These are phyloP conservation scores for Vanessa cardui DNA, from an alignment of 2,888 invertebrate genomes.

Conservation along the genomic window DNA sequence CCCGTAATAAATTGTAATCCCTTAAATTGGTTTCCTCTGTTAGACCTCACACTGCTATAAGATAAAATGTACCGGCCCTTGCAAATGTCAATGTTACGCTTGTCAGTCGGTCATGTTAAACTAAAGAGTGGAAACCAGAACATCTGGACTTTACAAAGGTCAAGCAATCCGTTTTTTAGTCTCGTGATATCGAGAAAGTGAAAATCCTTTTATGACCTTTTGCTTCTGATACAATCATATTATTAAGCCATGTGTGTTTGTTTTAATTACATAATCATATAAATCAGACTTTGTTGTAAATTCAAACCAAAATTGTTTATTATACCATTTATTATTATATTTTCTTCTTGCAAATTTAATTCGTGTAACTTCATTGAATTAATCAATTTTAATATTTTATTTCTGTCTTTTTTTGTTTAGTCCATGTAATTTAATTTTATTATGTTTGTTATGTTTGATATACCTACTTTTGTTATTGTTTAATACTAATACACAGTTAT, in stretches of 20 bases:
- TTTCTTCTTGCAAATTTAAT: too few species aligned
- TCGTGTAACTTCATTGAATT: too few species aligned
- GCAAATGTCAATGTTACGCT: slow-evolving; percentile 43
- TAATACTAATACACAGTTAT: too few species aligned
- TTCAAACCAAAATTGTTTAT: too few species aligned
- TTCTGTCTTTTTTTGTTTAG: too few species aligned
- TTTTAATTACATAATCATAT: too few species aligned
- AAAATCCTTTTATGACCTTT: neutral
- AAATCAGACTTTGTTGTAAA: too few species aligned
- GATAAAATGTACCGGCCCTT: slow-evolving; percentile 27
- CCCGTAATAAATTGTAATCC: slow-evolving; percentile 27
- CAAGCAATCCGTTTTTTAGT: slow-evolving; percentile 26
- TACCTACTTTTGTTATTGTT: too few species aligned
- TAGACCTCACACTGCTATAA: slow-evolving; percentile 21
- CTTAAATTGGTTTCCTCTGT: slow-evolving; percentile 32
- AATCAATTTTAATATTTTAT: too few species aligned
- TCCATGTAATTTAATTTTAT: too few species aligned
- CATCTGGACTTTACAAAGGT: slow-evolving; percentile 30
- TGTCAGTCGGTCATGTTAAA: slow-evolving; percentile 35
- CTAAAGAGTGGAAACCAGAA: slow-evolving; percentile 35
- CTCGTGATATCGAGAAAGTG: slow-evolving; percentile 8
- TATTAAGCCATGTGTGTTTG: neutral
- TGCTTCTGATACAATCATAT: neutral
- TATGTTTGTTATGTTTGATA: too few species aligned
- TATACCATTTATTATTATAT: too few species aligned